These are phyloP conservation scores for Procapra przewalskii DNA, from an alignment of 2,113 vertebrate species.

Conservation along the genomic window DNA sequence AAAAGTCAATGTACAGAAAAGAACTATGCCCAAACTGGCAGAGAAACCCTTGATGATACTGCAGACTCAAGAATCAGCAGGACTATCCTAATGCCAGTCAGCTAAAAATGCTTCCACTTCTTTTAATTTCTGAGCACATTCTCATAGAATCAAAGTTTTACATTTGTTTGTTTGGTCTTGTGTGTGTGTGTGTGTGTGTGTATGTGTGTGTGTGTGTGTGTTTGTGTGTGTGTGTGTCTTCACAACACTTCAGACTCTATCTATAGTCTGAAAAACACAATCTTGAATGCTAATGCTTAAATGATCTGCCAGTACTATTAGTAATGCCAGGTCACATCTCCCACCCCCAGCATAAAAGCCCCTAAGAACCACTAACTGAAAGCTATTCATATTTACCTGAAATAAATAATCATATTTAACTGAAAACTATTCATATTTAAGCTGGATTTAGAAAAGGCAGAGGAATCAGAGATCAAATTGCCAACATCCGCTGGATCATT, in stretches of 20 bases:
- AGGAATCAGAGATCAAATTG: not conserved
- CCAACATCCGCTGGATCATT: not conserved
- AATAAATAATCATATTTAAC: not conserved
- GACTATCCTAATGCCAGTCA: not conserved
- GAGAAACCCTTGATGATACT: not conserved
- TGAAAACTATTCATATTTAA: not conserved
- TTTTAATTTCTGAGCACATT: not conserved
- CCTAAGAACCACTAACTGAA: not conserved
- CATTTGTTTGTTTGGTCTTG: not conserved
- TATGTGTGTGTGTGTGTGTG: not conserved
- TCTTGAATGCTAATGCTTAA: not conserved
- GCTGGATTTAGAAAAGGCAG: not conserved
- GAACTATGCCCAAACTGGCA: not conserved
- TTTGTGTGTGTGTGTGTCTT: not conserved
- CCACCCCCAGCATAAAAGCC: not conserved
- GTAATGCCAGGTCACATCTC: not conserved
- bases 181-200: not conserved
- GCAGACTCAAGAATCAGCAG: not conserved
- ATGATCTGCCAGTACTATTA: not conserved
- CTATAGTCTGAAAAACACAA: not conserved
- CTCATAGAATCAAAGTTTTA: not conserved
- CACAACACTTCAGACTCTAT: not conserved
- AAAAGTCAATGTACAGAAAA: not conserved
- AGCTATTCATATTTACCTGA: not conserved
- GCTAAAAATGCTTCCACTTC: not conserved